Base-by-base conservation (phyloP, 1,140 invertebrate genomes). In the Paraescarpia echinospica region DNA sequence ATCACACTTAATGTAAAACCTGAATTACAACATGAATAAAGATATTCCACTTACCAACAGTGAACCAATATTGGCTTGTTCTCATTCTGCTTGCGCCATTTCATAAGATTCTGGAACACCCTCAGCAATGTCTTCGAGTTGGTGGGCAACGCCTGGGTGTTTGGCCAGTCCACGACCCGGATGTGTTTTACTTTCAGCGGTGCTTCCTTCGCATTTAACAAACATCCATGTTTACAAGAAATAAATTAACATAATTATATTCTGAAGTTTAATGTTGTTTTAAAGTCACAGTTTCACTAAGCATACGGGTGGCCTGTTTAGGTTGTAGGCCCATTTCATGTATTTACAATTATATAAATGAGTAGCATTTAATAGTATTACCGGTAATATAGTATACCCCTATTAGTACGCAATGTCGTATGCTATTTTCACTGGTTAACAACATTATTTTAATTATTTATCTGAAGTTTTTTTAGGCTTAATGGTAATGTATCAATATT, bases 161-260 rank as follows among this genome's bases (percentile, higher is more conserved):
- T 35, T 12, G 89, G 89, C 89, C 89, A 90, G 89, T 35, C 89
- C n/a, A 34, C 35, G 33, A 90, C 34, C 89, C 89, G 35, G 35
- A 90, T 90, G 35, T 90, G 89, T 12, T 90, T 34, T 12, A 90
- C 35, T 12, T 90, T 90, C 35, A 34, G 89, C 89, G 33, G 34
- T 18, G 33, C 5, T 31, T 90, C 34, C 59, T 77, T 18, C 12
- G 59, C 59, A 77, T 77, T 12, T 4, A 27, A 77, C 14, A 77
- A 27, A 77, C 4, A 77, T 77, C 14, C 27, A 77, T 31, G 22
- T 77, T 77, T 77, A 77, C 8, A 77, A 12, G 59, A 12, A 77
- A 77, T 27, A 77, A 51, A 51, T 18, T 8, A n/a, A n/a, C n/a
- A n/a, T 51, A 51, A 8, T 9, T 77, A 22, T 77, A 77, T 27